Evolutionary conservation across 2,797 vertebrate species (phyloP).

Genomic region (Smutsia gigantea): DNA sequence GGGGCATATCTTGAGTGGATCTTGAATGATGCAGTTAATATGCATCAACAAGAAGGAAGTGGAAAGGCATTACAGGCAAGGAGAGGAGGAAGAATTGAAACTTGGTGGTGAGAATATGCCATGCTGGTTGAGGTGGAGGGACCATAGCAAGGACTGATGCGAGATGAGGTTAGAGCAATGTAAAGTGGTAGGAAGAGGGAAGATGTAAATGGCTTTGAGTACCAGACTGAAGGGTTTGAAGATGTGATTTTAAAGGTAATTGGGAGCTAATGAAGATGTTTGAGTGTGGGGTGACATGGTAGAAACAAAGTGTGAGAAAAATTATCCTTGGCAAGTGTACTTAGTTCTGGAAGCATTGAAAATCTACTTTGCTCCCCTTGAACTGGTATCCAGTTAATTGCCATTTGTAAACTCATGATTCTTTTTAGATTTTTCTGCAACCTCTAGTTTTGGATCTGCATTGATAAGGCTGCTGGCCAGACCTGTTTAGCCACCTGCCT

Average conservation of each 20-base stretch:
- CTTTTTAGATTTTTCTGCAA: slow-evolving; percentile 47
- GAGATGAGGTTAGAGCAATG: not conserved
- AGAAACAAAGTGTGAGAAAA: slow-evolving; percentile 50
- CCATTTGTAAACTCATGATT: slow-evolving; percentile 51
- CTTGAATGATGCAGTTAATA: slow-evolving; percentile 40
- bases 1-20: not conserved
- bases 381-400: slow-evolving; percentile 2
- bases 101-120: not conserved
- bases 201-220: not conserved
- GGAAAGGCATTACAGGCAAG: not conserved
- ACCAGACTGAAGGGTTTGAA: not conserved
- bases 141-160: slow-evolving; percentile 1
- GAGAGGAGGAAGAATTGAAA: slow-evolving; percentile 3
- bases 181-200: not conserved
- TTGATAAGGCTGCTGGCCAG: slow-evolving; percentile 5
- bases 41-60: not conserved
- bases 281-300: not conserved
- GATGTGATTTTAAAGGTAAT: slow-evolving; percentile 62
- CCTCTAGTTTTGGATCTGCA: not conserved
- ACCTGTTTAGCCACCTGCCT: slow-evolving; percentile 53
- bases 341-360: slow-evolving; percentile 47
- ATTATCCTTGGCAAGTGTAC: not conserved
- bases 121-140: not conserved
- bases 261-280: not conserved
- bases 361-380: slow-evolving; percentile 8